These are phyloP conservation scores for Leptobrachium leishanense DNA, from an alignment of 2,113 vertebrate genomes.

Conservation along the genomic window DNA sequence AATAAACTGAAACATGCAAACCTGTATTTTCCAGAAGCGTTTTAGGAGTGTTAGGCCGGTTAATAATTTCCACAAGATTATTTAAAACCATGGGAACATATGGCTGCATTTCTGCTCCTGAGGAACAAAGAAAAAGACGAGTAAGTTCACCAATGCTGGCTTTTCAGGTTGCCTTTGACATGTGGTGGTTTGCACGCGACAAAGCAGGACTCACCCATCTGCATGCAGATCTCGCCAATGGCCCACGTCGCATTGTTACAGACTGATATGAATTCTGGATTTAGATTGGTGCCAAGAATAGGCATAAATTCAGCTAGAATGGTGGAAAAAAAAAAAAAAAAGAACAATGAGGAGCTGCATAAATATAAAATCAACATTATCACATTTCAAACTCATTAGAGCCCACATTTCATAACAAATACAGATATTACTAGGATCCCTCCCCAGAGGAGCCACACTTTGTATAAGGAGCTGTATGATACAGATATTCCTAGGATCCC, in stretches of 20 bases:
- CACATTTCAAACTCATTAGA: too few relatives aligned
- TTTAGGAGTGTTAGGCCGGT: slow-evolving; percentile 92
- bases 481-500: background rate
- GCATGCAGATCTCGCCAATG: slow-evolving; percentile 96
- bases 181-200: background rate
- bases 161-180: background rate
- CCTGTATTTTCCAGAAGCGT: slow-evolving; percentile 93
- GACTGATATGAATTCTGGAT: slow-evolving; percentile 94
- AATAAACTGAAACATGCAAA: too few relatives aligned
- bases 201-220: slow-evolving; percentile 80
- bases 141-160: background rate
- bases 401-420: too few relatives aligned
- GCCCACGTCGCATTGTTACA: slow-evolving; percentile 97
- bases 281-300: slow-evolving; percentile 93
- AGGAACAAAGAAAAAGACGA: slow-evolving; percentile 2
- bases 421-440: background rate
- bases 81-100: slow-evolving; percentile 90
- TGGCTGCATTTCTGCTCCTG: slow-evolving; percentile 93
- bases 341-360: background rate
- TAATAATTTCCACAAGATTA: slow-evolving; percentile 93
- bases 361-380: too few relatives aligned
- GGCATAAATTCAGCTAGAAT: slow-evolving; percentile 91
- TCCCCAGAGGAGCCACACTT: background rate
- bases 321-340: background rate
- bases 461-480: background rate